Conservation (phyloP, 2,113 vertebrate genomes). For the Eupsittula cactorum region DNA sequence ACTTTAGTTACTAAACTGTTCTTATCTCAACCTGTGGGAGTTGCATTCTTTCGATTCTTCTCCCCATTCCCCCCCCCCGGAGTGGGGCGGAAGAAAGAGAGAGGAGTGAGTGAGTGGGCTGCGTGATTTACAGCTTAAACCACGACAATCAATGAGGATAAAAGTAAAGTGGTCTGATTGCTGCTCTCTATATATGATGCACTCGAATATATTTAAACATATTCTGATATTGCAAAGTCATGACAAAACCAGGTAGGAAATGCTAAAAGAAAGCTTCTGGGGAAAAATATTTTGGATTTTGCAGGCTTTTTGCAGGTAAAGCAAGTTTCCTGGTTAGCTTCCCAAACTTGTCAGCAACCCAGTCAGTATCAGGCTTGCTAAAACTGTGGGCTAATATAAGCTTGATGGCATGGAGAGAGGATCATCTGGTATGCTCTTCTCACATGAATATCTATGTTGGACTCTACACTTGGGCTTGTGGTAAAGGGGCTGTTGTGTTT, state of each 20-base stretch:
- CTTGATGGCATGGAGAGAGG: neutral
- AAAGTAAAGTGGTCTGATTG: neutral
- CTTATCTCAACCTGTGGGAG: too few species aligned
- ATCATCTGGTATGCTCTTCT: neutral
- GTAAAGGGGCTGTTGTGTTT: neutral
- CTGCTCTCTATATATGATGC: neutral
- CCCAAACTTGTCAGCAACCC: neutral
- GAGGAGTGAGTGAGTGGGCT: too few species aligned
- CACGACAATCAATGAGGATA: neutral
- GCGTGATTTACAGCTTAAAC: too few species aligned
- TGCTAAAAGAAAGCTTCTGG: neutral
- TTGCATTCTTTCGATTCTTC: too few species aligned
- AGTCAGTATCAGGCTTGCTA: neutral
- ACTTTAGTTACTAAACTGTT: too few species aligned
- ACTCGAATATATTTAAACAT: neutral
- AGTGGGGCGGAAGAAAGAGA: too few species aligned
- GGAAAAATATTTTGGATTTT: neutral
- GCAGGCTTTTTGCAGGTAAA: neutral
- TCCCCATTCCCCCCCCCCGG: too few species aligned
- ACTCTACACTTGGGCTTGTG: neutral
- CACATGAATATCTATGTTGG: fast-evolving
- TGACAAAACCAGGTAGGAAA: neutral
- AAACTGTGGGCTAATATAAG: neutral
- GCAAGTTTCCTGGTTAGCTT: neutral
- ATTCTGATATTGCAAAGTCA: neutral